phyloP scores from a whole-genome alignment of 2,888 invertebrate genomes.

The Amaurobius ferox region DNA sequence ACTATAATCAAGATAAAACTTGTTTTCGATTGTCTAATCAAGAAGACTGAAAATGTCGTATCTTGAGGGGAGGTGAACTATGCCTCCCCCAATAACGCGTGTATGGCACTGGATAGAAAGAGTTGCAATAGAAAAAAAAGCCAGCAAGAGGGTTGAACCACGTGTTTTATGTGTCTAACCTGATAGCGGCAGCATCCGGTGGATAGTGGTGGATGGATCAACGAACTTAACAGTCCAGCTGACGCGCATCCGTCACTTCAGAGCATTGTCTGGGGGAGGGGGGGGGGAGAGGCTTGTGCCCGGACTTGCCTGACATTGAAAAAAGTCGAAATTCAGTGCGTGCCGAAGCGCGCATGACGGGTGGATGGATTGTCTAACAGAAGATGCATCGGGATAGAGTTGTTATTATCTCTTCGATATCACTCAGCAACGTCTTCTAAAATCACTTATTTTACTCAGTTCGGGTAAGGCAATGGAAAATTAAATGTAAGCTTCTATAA shows the following conservation, averaged over 20 bases:
- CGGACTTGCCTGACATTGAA: constrained; percentile 1
- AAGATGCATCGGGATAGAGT: background rate
- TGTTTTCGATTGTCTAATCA: too few relatives aligned
- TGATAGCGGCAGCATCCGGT: constrained; percentile 63
- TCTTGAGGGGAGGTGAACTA: background rate
- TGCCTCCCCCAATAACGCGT: constrained; percentile 36
- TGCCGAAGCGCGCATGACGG: background rate
- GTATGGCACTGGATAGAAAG: constrained; percentile 34
- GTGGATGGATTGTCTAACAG: background rate
- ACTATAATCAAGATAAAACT: too few relatives aligned
- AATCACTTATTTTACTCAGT: too few relatives aligned
- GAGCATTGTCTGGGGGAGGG: constrained; percentile 1
- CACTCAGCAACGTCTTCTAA: too few relatives aligned
- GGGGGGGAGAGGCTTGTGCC: constrained; percentile 23
- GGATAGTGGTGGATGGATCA: constrained; percentile 19
- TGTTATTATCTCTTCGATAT: background rate
- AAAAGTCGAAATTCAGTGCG: background rate
- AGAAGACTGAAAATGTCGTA: background rate
- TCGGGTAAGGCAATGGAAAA: too few relatives aligned
- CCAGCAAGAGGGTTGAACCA: constrained; percentile 19
- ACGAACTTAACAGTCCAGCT: constrained; percentile 45
- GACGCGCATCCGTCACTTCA: constrained; percentile 43
- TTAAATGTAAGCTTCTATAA: too few relatives aligned
- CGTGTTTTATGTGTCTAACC: constrained; percentile 53
- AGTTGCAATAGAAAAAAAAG: constrained; percentile 11